Evolutionary conservation across 92 coral and sea anemone species (phyloP).

Genomic region (Phenganax marumi): DNA sequence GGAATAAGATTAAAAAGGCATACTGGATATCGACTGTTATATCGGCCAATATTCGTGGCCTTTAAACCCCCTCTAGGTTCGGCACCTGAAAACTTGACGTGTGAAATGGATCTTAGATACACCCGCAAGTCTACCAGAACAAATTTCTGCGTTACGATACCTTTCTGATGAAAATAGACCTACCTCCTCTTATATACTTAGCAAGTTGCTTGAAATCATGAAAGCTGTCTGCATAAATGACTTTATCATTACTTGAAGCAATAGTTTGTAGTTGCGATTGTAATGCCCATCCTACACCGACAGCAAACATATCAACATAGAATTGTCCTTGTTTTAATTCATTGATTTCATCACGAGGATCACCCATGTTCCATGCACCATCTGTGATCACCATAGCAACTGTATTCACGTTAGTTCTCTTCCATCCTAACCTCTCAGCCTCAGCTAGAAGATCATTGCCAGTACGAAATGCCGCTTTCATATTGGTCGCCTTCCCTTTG

Average conservation of each 20-base stretch:
- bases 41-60: no score
- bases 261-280: conserved; percentile 65
- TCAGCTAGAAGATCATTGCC: conserved; percentile 48
- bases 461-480: conserved; percentile 66
- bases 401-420: conserved; percentile 73
- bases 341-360: conserved; percentile 63
- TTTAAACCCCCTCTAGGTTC: no score
- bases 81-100: no score
- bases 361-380: conserved; percentile 77
- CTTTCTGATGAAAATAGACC: not conserved
- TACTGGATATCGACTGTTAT: no score
- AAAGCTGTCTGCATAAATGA: conserved; percentile 62
- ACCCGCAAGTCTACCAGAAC: no score
- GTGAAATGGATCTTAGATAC: no score
- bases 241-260: conserved; percentile 65
- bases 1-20: no score
- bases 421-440: conserved; percentile 52
- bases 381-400: conserved; percentile 91
- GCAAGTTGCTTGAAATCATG: conserved; percentile 75
- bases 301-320: conserved; percentile 71
- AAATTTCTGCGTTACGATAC: no score
- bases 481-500: conserved; percentile 64
- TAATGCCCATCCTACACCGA: conserved; percentile 75
- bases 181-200: conserved; percentile 87
- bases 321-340: conserved; percentile 48